A percentile compares a stretch with the other conserved stretches of the same genome.
Conservation (phyloP, 2,888 invertebrate genomes). For the Notodromas monacha region DNA sequence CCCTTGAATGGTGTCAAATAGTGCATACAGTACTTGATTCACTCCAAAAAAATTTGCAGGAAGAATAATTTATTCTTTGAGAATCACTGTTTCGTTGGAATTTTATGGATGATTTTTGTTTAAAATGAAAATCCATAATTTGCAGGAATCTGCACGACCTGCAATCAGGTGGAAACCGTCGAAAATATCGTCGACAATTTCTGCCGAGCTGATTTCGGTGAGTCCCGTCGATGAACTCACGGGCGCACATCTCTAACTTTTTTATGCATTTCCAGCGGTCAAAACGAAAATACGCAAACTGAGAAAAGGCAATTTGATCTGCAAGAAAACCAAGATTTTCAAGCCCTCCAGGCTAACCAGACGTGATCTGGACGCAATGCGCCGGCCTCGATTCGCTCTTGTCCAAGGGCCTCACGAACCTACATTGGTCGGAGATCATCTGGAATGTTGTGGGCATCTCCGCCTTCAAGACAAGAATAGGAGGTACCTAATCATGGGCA, state of each 20-base stretch:
- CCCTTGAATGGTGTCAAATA: no score
- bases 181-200: conserved; percentile 26
- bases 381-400: not conserved
- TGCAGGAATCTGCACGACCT: conserved; percentile 18
- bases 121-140: not conserved
- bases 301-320: conserved; percentile 14
- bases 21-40: no score
- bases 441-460: conserved; percentile 15
- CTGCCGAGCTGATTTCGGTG: conserved; percentile 23
- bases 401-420: not conserved
- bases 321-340: conserved; percentile 15
- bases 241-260: not conserved
- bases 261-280: conserved; percentile 13
- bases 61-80: no score
- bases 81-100: no score
- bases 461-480: conserved; percentile 11
- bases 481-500: conserved; percentile 17
- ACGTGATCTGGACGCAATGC: not conserved
- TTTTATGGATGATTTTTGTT: not conserved
- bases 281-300: conserved; percentile 15
- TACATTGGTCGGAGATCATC: conserved; percentile 13
- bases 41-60: no score
- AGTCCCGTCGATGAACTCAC: conserved; percentile 12
- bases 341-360: conserved; percentile 11
- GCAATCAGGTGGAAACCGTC: conserved; percentile 23